Evolutionary conservation across 2,113 vertebrate genomes (phyloP), one percentile per base, ranked within the genome.

Genomic region (Thermophis baileyi): DNA sequence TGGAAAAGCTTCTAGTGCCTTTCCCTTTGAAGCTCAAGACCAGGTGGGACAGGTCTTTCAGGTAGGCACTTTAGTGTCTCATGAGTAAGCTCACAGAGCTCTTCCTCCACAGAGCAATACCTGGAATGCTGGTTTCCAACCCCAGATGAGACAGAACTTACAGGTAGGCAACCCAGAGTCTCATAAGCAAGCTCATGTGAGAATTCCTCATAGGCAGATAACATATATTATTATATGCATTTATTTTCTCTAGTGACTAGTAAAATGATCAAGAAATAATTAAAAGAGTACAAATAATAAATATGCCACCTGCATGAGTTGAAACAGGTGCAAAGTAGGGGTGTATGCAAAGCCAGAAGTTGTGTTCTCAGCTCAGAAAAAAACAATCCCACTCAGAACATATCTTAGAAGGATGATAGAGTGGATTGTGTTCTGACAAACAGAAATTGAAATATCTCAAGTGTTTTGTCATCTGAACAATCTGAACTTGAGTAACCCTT

Each of bases 31-130:
- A 89, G 49, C 6, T 35, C 87, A 89, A 54, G 74, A 30, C 44
- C 69, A 44, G 53, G 44, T 93, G 44, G 69, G 46, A 60, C 53
- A 93, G 40, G 74, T 35, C 69, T 47, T 93, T 85, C 60, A 89
- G 88, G 88, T 93, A 90, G 92, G 88, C 92, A 90, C 92, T 14
- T 69, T n/a, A 86, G 92, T 60, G 53, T 85, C 92, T 86, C 74
- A 60, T 89, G 85, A 93, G 88, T 27, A 90, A 93, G 92, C 92
- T 93, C 88, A 93, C 88, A 90, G 92, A 93, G 88, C 40, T 93
- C 92, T 93, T 93, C 92, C 92, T 93, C 88, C 92, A 93, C 92
- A 93, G 92, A 86, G 92, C 69, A 47, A 14, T 85, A 86, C 88
- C 7, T 47, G 74, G 92, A 92, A 54, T 85, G 87, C 92, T 92